Evolutionary conservation across 2,797 vertebrate species (phyloP), one percentile per base, ranked within the genome.

Genomic region (Crax fasciolata): DNA sequence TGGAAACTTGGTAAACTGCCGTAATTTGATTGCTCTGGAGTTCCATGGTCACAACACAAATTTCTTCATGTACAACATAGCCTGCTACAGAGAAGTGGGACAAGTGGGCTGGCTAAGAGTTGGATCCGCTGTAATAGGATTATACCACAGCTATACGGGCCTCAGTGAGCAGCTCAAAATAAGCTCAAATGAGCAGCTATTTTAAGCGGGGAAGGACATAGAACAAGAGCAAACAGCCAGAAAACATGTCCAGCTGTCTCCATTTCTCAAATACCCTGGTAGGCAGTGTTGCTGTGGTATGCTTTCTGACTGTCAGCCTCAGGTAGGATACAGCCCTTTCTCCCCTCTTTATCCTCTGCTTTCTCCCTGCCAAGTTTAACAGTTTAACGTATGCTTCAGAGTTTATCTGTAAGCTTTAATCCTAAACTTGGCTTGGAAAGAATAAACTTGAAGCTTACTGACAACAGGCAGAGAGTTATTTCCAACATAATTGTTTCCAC

Each of bases 161-260:
- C 49, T 72, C 84, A 78, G 66, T 2, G 3, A 75, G 87, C 65
- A 63, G 76, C 85, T 94, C 27, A 43, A 41, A 63, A 63, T 52
- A 11, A 70, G 49, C 35, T 52, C 38, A 30, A 52, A 70, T 39
- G 67, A 70, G 67, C 65, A 57, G 76, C 87, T 93, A 74, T 96
- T 96, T 95, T 91, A 91, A 93, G 90, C 76, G 77, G 32, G 32
- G 68, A 84, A 54, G 58, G 77, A 25, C 32, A 76, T 66, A 68
- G 66, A 94, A 51, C 55, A 75, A 78, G 83, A 95, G 61, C 61
- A 74, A 89, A 61, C 3, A 24, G 30, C 32, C 0, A 0, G 30
- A 79, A 85, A 91, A 55, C 16, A 51, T 20, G 65, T 81, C 83
- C 88, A 94, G 73, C 92, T 94, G 80, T 84, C 72, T 86, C n/a